Evolutionary conservation across 2,113 vertebrate genomes (phyloP), one percentile per base, ranked within the genome.

Genomic region (Halichoerus grypus): DNA sequence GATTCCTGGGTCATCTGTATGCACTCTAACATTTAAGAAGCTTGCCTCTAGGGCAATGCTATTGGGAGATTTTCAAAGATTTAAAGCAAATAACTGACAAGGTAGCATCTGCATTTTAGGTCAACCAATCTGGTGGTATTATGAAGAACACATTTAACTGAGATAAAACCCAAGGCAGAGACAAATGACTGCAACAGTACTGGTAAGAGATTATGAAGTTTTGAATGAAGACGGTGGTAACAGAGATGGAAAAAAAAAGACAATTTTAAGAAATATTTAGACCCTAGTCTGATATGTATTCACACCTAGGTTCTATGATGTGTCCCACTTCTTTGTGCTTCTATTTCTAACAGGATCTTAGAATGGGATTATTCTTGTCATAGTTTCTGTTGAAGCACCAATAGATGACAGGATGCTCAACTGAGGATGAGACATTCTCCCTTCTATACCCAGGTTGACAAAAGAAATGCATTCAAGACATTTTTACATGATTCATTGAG

Each of bases 261-360:
- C 4, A 89, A 59, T 71, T 89, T 80, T 91, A 76, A 86, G 69
- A 94, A 97, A 92, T 88, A 63, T 42, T 88, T 39, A 53, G 42
- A 85, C 15, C 1, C 39, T 51, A 15, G 51, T 77, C 36, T 93
- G 19, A 63, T 7, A 84, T 9, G 15, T 49, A 81, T 28, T 74
- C 39, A 88, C 1, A 55, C 3, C 59, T 87, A 77, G 39, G 7
- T 83, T 91, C 51, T 33, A 36, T 55, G 42, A 61, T 26, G 1
- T 33, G 31, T 36, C 49, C 31, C 31, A 33, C 49, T 84, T 96
- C 28, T 63, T 84, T 80, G 9, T 49, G 16, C 7, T 61, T 84
- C 19, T 31, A 6, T 59, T 81, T 81, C 15, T 67, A 91, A 95
- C 3, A 76, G 55, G 72, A 86, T 31, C 57, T 91, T 79, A 76